Conservation (phyloP, 2,888 invertebrate species). For the Lymantria monacha region DNA sequence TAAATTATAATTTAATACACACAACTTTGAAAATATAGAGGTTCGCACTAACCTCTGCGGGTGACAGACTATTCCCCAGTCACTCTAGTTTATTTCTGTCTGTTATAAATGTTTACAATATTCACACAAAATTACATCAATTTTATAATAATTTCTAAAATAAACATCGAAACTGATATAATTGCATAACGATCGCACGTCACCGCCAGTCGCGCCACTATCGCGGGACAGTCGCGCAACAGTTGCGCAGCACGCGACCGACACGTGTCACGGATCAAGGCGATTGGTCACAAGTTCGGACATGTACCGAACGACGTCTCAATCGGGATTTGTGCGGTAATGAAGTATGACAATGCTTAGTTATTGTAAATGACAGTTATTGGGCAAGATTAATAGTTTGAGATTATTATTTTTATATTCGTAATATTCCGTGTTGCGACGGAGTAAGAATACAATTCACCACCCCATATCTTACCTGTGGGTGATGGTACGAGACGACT, state of each 20-base stretch:
- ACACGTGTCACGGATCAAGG: constrained; percentile 46
- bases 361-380: constrained; percentile 37
- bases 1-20: no score
- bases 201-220: constrained; percentile 41
- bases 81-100: no score
- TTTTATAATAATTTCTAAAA: constrained; percentile 27
- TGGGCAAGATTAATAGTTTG: constrained; percentile 6
- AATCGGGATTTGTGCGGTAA: constrained; percentile 63
- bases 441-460: no score
- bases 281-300: constrained; percentile 21
- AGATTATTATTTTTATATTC: background rate
- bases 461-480: no score
- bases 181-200: constrained; percentile 12
- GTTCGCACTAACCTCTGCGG: no score
- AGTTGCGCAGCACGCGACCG: constrained; percentile 58
- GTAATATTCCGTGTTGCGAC: no score
- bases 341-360: constrained; percentile 69
- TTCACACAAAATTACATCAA: constrained; percentile 22
- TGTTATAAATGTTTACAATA: no score
- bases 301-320: constrained; percentile 47
- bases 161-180: constrained; percentile 29
- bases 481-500: no score
- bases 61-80: no score
- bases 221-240: constrained; percentile 51
- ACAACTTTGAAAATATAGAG: no score